phyloP scores from a whole-genome alignment of 2,797 vertebrate genomes.

The Chelon auratus region DNA sequence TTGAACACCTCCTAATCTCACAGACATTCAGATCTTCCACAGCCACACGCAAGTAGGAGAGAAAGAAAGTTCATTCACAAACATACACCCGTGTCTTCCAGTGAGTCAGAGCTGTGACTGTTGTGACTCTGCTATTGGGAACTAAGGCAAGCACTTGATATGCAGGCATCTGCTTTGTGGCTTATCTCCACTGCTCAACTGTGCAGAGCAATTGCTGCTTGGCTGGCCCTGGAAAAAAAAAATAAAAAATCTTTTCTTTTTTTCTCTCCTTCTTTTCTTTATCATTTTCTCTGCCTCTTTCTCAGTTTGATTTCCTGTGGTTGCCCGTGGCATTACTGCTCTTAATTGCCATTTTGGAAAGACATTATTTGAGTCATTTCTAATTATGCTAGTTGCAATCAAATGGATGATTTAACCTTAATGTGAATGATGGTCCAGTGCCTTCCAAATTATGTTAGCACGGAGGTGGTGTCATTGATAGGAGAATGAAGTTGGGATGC shows the following conservation, averaged over 20 bases:
- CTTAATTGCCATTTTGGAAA: conserved; percentile 75
- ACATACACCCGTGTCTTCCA: conserved; percentile 38
- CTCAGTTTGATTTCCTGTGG: conserved; percentile 21
- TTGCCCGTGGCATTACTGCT: conserved; percentile 49
- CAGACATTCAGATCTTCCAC: conserved; percentile 22
- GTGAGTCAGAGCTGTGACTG: conserved; percentile 73
- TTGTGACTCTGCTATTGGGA: conserved; percentile 77
- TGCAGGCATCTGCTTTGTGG: conserved; percentile 82
- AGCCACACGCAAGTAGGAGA: not conserved
- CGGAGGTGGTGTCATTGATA: conserved; percentile 26
- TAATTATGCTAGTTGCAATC: conserved; percentile 75
- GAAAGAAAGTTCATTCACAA: conserved; percentile 37
- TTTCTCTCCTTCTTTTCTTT: conserved; percentile 21
- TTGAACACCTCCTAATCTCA: conserved; percentile 47
- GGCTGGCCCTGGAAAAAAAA: conserved; percentile 68
- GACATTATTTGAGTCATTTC: conserved; percentile 65
- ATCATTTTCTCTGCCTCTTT: conserved; percentile 44
- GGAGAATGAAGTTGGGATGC: conserved; percentile 1
- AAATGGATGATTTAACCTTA: conserved; percentile 76
- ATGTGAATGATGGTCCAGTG: conserved; percentile 63
- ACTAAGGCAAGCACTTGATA: conserved; percentile 79
- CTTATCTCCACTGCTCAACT: conserved; percentile 84
- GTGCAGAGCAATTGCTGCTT: conserved; percentile 81
- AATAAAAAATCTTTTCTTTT: conserved; percentile 42
- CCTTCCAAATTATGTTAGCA: conserved; percentile 42